phyloP scores from a whole-genome alignment of 2,113 vertebrate species.

The Sinocyclocheilus maitianheensis region DNA sequence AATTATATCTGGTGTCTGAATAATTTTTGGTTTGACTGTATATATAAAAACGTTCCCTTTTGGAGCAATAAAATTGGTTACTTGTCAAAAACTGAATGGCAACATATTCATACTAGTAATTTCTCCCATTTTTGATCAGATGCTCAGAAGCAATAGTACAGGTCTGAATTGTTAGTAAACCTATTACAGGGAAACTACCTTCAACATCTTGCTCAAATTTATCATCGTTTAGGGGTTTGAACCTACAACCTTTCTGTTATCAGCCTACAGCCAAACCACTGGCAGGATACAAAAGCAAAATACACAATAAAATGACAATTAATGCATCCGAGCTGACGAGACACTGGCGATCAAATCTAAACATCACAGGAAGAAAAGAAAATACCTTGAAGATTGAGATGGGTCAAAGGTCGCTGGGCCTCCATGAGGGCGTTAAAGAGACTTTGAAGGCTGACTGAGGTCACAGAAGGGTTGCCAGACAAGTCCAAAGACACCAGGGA shows the following conservation, averaged over 20 bases:
- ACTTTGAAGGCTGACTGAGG: slow-evolving; percentile 68
- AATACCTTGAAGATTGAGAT: slow-evolving; percentile 77
- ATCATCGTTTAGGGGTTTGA: neutral
- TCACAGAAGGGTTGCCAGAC: slow-evolving; percentile 80
- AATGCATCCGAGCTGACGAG: too few species aligned
- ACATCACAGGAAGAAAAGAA: neutral
- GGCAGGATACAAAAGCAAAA: neutral
- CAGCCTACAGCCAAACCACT: neutral
- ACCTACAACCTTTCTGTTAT: neutral
- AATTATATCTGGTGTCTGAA: too few species aligned
- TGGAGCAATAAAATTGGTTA: too few species aligned
- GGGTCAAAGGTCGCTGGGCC: slow-evolving; percentile 60
- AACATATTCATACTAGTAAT: neutral
- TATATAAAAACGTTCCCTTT: neutral
- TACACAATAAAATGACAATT: neutral
- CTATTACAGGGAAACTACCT: neutral
- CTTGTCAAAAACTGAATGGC: too few species aligned
- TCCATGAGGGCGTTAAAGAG: slow-evolving; percentile 73
- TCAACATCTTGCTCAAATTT: neutral
- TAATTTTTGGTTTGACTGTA: too few species aligned
- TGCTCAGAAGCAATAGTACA: neutral
- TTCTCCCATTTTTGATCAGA: neutral
- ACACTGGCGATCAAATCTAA: neutral
- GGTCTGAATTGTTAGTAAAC: neutral
- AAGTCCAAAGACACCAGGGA: slow-evolving; percentile 80